Evolutionary conservation across 2,113 vertebrate species (phyloP).

Genomic region (Neotoma lepida): DNA sequence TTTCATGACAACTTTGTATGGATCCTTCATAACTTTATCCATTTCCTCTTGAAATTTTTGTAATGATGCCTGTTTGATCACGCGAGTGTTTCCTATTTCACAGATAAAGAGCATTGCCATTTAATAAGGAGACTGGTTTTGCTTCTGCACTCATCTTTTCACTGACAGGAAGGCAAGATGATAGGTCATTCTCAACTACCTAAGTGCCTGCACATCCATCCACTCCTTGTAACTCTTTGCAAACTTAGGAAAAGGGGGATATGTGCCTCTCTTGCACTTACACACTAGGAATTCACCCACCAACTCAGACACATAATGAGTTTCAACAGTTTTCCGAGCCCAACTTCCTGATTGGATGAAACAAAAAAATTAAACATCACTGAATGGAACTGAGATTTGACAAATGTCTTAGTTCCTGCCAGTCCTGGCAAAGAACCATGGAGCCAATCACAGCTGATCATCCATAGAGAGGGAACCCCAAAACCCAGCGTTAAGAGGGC

Average conservation of each 20-base stretch:
- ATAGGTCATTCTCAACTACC: neutral
- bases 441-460: slow-evolving; percentile 21
- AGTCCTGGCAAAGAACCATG: neutral
- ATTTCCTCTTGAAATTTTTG: slow-evolving; percentile 99
- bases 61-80: slow-evolving; percentile 97
- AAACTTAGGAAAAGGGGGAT: neutral
- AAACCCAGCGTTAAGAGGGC: neutral
- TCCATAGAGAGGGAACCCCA: neutral
- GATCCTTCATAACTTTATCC: slow-evolving; percentile 93
- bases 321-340: slow-evolving; percentile 51
- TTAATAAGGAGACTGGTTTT: slow-evolving; percentile 51
- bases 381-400: slow-evolving; percentile 47
- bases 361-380: slow-evolving; percentile 61
- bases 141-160: neutral
- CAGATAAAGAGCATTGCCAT: slow-evolving; percentile 63
- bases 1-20: slow-evolving; percentile 96
- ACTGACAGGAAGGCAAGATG: slow-evolving; percentile 14
- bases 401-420: slow-evolving; percentile 52
- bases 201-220: neutral
- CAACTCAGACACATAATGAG: neutral
- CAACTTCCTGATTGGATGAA: slow-evolving; percentile 58
- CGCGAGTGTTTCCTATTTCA: slow-evolving; percentile 94
- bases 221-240: neutral
- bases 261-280: neutral
- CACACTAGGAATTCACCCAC: neutral